Percentiles rank a stretch among this genome's conserved stretches.
Evolutionary conservation across 2,888 invertebrate genomes (phyloP).

Genomic region (Diaperis boleti): DNA sequence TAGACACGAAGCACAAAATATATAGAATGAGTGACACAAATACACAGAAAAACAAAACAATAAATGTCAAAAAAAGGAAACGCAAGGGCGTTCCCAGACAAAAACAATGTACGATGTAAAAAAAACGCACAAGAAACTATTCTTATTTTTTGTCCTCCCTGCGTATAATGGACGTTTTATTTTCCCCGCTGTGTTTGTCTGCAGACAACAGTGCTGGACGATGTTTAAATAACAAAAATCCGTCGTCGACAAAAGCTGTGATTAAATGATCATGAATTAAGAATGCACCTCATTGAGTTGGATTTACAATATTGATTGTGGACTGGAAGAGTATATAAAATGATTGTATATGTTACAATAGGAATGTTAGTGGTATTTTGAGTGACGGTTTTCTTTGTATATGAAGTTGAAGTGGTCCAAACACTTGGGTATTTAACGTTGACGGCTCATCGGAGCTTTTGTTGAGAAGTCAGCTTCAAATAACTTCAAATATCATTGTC

Average conservation of each 20-base stretch:
- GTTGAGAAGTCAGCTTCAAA: conserved; percentile 53
- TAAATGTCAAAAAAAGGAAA: too few species aligned
- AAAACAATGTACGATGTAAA: too few species aligned
- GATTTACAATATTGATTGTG: conserved; percentile 43
- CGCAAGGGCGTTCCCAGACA: too few species aligned
- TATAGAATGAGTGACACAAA: too few species aligned
- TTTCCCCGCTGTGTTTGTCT: not conserved
- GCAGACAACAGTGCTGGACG: not conserved
- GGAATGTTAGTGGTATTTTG: conserved; percentile 47
- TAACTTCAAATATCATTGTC: conserved; percentile 55
- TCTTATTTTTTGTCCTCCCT: not conserved
- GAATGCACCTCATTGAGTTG: conserved; percentile 41
- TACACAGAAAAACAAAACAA: too few species aligned
- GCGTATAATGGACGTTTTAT: not conserved
- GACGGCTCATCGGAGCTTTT: conserved; percentile 56
- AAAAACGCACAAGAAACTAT: too few species aligned
- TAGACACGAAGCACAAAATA: too few species aligned
- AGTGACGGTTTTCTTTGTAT: conserved; percentile 52
- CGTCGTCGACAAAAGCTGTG: conserved; percentile 30
- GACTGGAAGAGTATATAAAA: conserved; percentile 40
- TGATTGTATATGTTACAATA: conserved; percentile 46
- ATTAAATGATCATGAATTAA: conserved; percentile 41
- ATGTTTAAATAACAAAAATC: conserved; percentile 11
- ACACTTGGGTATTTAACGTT: conserved; percentile 57
- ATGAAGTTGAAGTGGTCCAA: conserved; percentile 56